phyloP scores from a whole-genome alignment of 2,888 invertebrate species.

The Geotrupes spiniger region DNA sequence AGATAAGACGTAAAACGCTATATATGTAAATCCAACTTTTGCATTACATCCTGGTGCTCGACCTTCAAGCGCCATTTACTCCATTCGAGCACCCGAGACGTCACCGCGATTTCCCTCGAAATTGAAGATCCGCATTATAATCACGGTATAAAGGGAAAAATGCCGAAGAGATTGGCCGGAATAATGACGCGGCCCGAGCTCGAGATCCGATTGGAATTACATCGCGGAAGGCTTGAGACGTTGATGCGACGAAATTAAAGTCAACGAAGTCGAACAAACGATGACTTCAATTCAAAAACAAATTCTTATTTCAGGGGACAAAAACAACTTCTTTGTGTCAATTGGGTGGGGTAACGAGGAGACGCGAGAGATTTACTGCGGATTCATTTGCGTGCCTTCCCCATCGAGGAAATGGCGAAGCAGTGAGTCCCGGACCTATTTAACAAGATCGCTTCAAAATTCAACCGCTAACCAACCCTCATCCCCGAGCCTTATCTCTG shows the following conservation, averaged over 20 bases:
- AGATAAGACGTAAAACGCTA: too few relatives aligned
- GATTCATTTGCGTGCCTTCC: conserved; percentile 34
- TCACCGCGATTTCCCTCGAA: too few relatives aligned
- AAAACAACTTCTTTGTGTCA: conserved; percentile 25
- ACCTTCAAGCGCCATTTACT: too few relatives aligned
- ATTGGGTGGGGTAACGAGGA: conserved; percentile 31
- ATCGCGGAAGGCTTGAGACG: conserved; percentile 10
- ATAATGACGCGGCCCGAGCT: too few relatives aligned
- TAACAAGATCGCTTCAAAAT: conserved; percentile 33
- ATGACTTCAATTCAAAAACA: conserved; percentile 22
- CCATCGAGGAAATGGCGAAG: conserved; percentile 26
- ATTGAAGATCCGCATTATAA: too few relatives aligned
- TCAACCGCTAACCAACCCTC: conserved; percentile 19
- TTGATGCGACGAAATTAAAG: conserved; percentile 21
- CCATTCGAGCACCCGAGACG: too few relatives aligned
- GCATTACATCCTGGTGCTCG: too few relatives aligned
- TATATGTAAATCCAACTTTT: too few relatives aligned
- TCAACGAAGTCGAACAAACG: conserved; percentile 21
- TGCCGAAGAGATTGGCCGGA: too few relatives aligned
- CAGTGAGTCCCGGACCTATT: conserved; percentile 31
- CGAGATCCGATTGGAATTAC: too few relatives aligned
- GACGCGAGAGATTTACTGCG: conserved; percentile 33
- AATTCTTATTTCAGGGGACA: conserved; percentile 20
- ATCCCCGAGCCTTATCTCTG: conserved; percentile 28
- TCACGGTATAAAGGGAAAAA: too few relatives aligned